Evolutionary conservation across 2,797 vertebrate species (phyloP).

Genomic region (Pangasius macronema): DNA sequence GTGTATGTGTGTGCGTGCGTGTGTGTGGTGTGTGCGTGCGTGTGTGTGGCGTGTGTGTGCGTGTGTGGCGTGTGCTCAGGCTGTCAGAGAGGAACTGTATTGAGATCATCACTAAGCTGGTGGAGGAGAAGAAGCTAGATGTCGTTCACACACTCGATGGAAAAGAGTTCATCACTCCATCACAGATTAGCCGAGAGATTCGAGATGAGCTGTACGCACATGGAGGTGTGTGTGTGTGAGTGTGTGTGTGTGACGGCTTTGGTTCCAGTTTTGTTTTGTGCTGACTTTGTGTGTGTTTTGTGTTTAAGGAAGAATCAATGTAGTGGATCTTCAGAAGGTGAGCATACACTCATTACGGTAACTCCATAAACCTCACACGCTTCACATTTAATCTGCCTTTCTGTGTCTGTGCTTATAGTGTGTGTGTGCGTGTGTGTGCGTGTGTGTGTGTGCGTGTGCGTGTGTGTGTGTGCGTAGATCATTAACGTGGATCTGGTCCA

Average conservation of each 20-base stretch:
- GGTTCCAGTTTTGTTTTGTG: background rate
- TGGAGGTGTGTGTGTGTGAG: conserved; percentile 77
- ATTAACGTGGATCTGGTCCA: conserved; percentile 93
- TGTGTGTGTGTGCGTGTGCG: too few species aligned
- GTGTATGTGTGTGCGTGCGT: background rate
- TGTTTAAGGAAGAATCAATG: conserved; percentile 87
- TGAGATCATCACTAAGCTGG: conserved; percentile 89
- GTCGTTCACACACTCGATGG: conserved; percentile 95
- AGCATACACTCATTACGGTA: conserved; percentile 34
- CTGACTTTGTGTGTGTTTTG: conserved; percentile 14
- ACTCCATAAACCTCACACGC: background rate
- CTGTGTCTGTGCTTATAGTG: background rate
- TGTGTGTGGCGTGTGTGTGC: background rate
- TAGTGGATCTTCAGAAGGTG: conserved; percentile 96
- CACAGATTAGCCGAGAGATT: conserved; percentile 90
- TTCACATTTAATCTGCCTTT: background rate
- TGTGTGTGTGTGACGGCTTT: background rate
- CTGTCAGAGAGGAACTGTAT: conserved; percentile 95
- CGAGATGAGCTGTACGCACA: conserved; percentile 87
- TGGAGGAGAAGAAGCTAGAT: conserved; percentile 89
- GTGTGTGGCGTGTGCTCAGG: conserved; percentile 62
- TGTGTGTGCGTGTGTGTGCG: background rate
- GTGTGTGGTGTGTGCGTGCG: background rate
- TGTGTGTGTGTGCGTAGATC: conserved; percentile 71
- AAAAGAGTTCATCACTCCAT: conserved; percentile 93